A percentile compares a stretch with the other conserved stretches of the same genome.
These are phyloP conservation scores for Tetrax tetrax DNA, from an alignment of 2,113 vertebrate genomes.

Conservation along the genomic window DNA sequence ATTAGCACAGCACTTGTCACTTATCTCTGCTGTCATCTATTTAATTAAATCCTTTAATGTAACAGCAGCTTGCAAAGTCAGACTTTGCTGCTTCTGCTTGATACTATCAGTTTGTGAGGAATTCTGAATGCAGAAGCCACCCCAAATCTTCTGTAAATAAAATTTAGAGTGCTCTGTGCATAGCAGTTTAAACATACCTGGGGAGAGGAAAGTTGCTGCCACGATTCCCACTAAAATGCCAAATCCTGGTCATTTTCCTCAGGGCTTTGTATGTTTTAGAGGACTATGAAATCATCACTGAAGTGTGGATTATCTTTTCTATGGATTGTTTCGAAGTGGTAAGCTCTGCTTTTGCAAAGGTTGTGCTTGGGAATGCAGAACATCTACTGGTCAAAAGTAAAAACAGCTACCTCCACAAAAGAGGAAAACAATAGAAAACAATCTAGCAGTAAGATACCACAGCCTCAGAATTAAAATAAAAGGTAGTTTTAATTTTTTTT, in stretches of 20 bases:
- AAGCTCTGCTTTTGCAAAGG: not conserved
- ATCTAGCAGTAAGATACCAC: not conserved
- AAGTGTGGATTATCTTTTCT: not conserved
- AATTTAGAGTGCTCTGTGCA: not conserved
- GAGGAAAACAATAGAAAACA: not conserved
- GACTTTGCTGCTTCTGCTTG: not conserved
- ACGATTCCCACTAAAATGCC: not conserved
- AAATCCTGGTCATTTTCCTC: not conserved
- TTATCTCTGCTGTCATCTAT: not conserved
- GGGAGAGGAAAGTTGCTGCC: not conserved
- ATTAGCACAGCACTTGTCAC: not conserved
- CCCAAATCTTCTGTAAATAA: not conserved
- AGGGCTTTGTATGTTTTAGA: not conserved
- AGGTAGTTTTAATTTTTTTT: accelerated
- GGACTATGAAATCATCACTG: not conserved
- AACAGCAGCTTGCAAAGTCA: not conserved
- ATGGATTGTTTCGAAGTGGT: not conserved
- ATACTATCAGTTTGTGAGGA: not conserved
- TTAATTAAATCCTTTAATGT: not conserved
- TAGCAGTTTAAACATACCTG: not conserved
- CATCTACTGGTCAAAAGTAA: not conserved
- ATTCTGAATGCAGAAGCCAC: not conserved
- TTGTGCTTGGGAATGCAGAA: not conserved
- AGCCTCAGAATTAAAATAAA: not conserved
- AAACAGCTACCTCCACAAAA: not conserved